Conservation (phyloP, 2,888 invertebrate species). For the Plebejus argus region DNA sequence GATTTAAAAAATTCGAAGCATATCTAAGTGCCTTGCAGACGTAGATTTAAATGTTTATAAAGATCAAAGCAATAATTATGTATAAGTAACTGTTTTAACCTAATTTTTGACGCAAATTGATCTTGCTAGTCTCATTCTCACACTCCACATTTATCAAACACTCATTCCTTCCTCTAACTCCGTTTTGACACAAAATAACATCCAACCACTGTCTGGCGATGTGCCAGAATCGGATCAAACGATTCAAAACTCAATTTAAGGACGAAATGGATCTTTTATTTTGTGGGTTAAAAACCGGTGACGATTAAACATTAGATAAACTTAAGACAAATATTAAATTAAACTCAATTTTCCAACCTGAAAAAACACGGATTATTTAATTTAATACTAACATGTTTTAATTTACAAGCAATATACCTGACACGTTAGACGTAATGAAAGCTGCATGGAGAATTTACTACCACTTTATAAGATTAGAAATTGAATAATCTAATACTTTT, state of each 20-base stretch:
- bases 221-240: constrained; percentile 1
- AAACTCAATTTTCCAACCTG: no score
- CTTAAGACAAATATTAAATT: neutral
- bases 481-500: neutral
- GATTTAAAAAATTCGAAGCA: neutral
- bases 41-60: neutral
- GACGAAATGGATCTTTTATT: neutral
- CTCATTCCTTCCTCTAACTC: neutral
- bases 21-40: neutral
- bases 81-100: constrained; percentile 1
- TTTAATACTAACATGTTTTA: no score
- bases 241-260: neutral
- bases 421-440: no score
- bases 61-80: neutral
- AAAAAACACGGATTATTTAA: no score
- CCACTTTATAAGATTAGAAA: neutral
- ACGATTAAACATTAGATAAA: neutral
- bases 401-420: no score
- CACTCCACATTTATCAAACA: neutral
- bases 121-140: neutral
- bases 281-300: neutral
- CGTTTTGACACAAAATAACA: neutral
- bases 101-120: neutral
- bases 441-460: neutral
- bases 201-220: neutral